phyloP scores from a whole-genome alignment of 2,888 invertebrate genomes.

The Crematogaster levior region DNA sequence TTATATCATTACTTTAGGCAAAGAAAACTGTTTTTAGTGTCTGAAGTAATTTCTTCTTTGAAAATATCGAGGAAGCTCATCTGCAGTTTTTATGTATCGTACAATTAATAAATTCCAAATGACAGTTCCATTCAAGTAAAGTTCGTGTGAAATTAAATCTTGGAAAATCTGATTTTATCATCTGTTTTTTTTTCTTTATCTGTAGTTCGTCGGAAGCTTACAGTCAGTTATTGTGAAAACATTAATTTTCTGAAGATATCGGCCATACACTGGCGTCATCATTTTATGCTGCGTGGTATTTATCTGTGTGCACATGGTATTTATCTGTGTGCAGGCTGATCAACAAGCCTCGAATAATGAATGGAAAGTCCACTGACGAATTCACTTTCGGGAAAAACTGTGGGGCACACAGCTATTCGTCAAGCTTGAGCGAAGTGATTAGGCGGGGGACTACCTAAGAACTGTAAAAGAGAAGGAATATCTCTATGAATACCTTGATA shows the following conservation, averaged over 20 bases:
- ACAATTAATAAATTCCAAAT: not conserved
- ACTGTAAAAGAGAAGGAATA: not conserved
- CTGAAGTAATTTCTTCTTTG: not conserved
- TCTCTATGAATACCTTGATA: not conserved
- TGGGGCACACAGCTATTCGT: not conserved
- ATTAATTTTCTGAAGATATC: not conserved
- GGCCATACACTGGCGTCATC: not conserved
- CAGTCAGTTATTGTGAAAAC: not conserved
- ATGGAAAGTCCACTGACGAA: slow-evolving; percentile 45
- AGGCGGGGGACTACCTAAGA: not conserved
- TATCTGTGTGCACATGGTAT: not conserved
- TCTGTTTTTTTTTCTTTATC: not conserved
- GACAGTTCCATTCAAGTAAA: not conserved
- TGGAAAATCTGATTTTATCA: not conserved
- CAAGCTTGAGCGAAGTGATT: not conserved
- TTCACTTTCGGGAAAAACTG: slow-evolving; percentile 19
- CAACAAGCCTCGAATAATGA: not conserved
- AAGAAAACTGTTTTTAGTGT: not conserved
- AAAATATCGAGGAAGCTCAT: not conserved
- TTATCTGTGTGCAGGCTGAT: too few species aligned
- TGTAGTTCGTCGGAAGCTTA: not conserved
- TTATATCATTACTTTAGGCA: too few species aligned
- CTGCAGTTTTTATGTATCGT: not conserved
- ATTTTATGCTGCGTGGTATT: not conserved
- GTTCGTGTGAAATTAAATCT: not conserved